phyloP scores from a whole-genome alignment of 2,113 vertebrate genomes.

The Forbesichthys agassizii region DNA sequence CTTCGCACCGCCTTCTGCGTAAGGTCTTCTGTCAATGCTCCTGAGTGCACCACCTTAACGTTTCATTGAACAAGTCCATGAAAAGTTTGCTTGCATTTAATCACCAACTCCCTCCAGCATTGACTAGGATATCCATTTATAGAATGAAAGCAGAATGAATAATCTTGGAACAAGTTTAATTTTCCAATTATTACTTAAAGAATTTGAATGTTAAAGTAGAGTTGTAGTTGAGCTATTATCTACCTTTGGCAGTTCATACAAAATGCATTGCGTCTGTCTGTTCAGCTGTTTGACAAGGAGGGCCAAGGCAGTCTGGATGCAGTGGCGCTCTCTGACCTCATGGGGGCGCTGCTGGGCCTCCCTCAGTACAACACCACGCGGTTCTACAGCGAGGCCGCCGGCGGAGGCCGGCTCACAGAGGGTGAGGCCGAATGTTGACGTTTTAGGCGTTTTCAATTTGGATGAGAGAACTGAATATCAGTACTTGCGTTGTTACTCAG shows the following conservation, averaged over 20 bases:
- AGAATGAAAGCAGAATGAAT: not conserved
- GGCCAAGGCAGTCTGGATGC: constrained; percentile 59
- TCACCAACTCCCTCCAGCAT: not conserved
- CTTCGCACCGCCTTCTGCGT: constrained; percentile 70
- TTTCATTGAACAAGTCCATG: not conserved
- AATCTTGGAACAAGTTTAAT: no score
- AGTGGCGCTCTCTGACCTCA: constrained; percentile 65
- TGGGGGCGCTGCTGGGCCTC: constrained; percentile 72
- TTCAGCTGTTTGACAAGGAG: constrained; percentile 65
- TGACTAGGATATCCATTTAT: not conserved
- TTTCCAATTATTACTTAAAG: no score
- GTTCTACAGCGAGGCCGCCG: constrained; percentile 52
- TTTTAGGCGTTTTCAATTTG: no score
- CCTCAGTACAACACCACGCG: constrained; percentile 53
- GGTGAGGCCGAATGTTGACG: constrained; percentile 42
- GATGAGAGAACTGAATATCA: no score
- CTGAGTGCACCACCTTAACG: no score
- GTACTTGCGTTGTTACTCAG: no score
- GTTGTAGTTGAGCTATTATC: not conserved
- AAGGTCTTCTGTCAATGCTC: constrained; percentile 24
- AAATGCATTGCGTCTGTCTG: not conserved
- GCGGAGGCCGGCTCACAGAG: constrained; percentile 46
- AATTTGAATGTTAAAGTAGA: no score
- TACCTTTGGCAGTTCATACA: not conserved
- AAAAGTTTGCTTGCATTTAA: not conserved